phyloP scores from a whole-genome alignment of 2,797 vertebrate species.

The Microctenopoma stevenorrisi region DNA sequence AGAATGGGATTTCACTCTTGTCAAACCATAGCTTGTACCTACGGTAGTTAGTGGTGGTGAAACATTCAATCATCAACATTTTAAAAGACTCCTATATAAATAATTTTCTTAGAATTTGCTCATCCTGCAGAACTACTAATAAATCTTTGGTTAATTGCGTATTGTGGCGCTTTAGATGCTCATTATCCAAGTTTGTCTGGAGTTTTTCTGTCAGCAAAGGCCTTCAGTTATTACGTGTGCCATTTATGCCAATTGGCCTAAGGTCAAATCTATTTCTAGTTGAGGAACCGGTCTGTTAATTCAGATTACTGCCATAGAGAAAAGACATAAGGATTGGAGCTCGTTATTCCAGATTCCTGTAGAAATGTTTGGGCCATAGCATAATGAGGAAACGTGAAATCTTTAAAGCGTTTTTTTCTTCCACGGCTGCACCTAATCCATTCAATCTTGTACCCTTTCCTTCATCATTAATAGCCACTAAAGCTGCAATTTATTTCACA shows the following conservation, averaged over 20 bases:
- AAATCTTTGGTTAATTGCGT: not conserved
- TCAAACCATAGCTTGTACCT: constrained; percentile 21
- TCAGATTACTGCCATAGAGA: constrained; percentile 52
- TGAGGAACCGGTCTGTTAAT: constrained; percentile 53
- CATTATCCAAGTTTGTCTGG: not conserved
- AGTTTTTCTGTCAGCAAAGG: constrained; percentile 25
- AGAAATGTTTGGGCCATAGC: constrained; percentile 30
- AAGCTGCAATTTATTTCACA: constrained; percentile 42
- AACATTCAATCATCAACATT: constrained; percentile 4
- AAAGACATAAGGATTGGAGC: constrained; percentile 45
- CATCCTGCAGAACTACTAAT: constrained; percentile 8
- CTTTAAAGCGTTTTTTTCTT: constrained; percentile 26
- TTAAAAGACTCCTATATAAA: constrained; percentile 31
- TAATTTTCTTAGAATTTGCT: constrained; percentile 17
- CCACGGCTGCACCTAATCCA: constrained; percentile 11
- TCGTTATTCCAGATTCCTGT: constrained; percentile 61
- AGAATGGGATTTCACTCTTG: constrained; percentile 40
- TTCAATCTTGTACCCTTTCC: constrained; percentile 1
- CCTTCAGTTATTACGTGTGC: constrained; percentile 34
- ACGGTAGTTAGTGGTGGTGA: constrained; percentile 31
- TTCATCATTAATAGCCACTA: constrained; percentile 10
- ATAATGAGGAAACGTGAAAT: constrained; percentile 40
- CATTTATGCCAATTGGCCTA: constrained; percentile 61
- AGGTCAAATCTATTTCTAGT: constrained; percentile 55
- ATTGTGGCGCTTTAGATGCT: too few species aligned